Base-by-base conservation (phyloP, 2,888 invertebrate genomes). In the Flexamia atlantica region DNA sequence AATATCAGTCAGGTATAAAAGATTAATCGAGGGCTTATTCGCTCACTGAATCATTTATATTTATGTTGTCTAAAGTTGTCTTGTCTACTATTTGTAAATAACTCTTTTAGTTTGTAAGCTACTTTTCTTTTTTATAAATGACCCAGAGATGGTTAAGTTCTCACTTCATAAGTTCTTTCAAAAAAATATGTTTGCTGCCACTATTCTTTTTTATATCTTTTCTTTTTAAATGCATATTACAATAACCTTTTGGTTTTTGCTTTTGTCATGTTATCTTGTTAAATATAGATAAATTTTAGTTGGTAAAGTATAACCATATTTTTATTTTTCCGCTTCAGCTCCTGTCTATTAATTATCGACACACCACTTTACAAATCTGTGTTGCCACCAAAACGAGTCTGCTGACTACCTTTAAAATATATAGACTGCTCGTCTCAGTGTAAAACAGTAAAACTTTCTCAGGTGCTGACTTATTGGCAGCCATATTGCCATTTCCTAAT, bases 171-270 rank as follows among this genome's bases (percentile, higher is more conserved):
- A 40, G 70, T 70, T 36, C 70, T 70, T 70, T 70, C 70, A 40
- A 40, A 40, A 36, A 20, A 40, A 40, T 70, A 70, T 20, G 9
- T n/a, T 68, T 7, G 40, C 70, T 40, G 30, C 36, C 23, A 70
- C 70, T 70, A 70, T 40, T 30, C 70, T 70, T 70, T 40, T 70
- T 40, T 70, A 40, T 70, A 76, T 76, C 76, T 76, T 46, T 76
- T 40, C 50, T 76, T 50, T 42, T 76, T 46, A 40, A 70, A 40
- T 76, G 76, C 76, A 12, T 76, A 76, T 76, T 76, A 46, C 28
- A 40, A 25, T 50, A 28, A 76, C 46, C 40, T 42, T 76, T 23
- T 76, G 23, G 28, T 25, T 72, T 72, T 72, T 72, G 40, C 28
- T 46, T 76, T 36, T 70, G 70, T 70, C 68, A 70, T 50, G 12